Conservation (phyloP, 2,113 vertebrate species). For the Grus americana region DNA sequence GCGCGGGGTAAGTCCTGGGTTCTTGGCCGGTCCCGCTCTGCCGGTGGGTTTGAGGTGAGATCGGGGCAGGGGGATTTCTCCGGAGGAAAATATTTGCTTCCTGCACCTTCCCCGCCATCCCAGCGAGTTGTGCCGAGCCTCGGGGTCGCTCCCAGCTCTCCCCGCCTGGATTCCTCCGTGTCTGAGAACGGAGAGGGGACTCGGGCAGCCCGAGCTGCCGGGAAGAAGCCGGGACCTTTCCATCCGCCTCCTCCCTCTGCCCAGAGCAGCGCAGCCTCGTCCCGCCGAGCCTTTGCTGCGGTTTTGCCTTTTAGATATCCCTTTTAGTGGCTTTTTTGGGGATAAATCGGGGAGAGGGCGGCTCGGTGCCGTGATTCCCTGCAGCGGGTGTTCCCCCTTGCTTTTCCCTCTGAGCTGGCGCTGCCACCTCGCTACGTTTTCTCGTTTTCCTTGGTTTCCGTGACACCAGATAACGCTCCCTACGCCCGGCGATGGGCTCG, state of each 20-base stretch:
- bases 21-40: not conserved
- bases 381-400: rapidly evolving
- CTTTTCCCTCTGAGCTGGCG: not conserved
- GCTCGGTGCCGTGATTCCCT: not conserved
- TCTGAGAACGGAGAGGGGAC: not conserved
- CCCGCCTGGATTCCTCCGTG: not conserved
- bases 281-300: not conserved
- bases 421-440: not conserved
- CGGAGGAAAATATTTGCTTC: not conserved
- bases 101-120: not conserved
- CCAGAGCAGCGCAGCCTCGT: too few relatives aligned
- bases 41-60: not conserved
- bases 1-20: not conserved
- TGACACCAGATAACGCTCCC: not conserved
- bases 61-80: not conserved
- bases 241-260: not conserved
- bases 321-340: not conserved
- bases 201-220: not conserved
- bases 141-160: not conserved
- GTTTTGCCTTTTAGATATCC: not conserved
- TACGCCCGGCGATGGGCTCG: not conserved
- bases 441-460: not conserved
- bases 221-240: not conserved
- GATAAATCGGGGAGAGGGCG: not conserved
- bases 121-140: not conserved